Conservation (phyloP, 1,140 invertebrate species). For the Solenopsis invicta region DNA sequence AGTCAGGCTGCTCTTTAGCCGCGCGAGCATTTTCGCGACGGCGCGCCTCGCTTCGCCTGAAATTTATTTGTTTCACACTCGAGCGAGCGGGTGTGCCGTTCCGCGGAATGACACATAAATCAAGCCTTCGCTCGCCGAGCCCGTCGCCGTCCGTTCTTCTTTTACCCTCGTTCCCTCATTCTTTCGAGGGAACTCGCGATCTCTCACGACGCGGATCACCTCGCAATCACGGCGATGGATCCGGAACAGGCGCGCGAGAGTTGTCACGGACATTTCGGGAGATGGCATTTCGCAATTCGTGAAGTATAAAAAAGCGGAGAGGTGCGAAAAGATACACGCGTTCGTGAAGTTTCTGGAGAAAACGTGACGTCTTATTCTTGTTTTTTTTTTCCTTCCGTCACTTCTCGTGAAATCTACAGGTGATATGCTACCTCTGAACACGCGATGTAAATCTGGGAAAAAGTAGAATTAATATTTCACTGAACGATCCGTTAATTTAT, state of each 20-base stretch:
- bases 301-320: neutral
- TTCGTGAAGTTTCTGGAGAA: neutral
- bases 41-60: slow-evolving; percentile 24
- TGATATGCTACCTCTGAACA: neutral
- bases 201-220: slow-evolving; percentile 28
- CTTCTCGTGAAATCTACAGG: neutral
- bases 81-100: slow-evolving; percentile 31
- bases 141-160: slow-evolving; percentile 6
- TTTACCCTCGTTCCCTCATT: slow-evolving; percentile 5
- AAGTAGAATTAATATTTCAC: slow-evolving; percentile 10
- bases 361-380: neutral
- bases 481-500: neutral
- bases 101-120: slow-evolving; percentile 52
- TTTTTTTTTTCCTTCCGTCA: neutral
- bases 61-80: slow-evolving; percentile 57
- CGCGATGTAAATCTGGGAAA: neutral
- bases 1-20: slow-evolving; percentile 37
- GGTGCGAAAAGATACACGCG: neutral
- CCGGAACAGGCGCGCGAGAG: slow-evolving; percentile 27
- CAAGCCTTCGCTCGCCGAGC: slow-evolving; percentile 14
- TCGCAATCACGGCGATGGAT: neutral
- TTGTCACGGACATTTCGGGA: slow-evolving; percentile 20
- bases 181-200: neutral
- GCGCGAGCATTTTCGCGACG: slow-evolving; percentile 29
- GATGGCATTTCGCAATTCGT: slow-evolving; percentile 2